Base-by-base conservation (phyloP, 2,888 invertebrate species). In the Melanostoma scalare region DNA sequence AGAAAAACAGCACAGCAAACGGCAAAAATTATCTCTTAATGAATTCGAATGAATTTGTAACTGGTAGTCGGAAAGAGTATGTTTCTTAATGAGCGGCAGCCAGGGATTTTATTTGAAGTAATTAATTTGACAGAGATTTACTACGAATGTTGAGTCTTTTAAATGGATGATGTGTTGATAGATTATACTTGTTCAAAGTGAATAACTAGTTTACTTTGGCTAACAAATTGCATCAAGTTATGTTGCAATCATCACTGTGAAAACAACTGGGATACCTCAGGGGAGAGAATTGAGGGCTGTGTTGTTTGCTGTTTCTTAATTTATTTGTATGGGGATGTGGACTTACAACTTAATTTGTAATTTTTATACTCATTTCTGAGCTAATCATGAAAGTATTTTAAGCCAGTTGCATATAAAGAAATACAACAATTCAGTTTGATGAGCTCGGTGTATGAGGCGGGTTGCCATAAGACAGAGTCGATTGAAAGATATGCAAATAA, bases 121-220 rank as follows among this genome's bases (percentile, higher is more conserved):
- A 79, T 84, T 84, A 75, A 79, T 79, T 79, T 79, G 79, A 84
- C 84, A 67, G 78, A 69, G 78, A 78, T 84, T 84, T 78, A 53
- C 77, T 40, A 63, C 38, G 63, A 61, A 61, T 55, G 72, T 3
- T 10, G 3, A 40, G 69, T 65, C 44, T 46, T 56, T 84, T 46
- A 63, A 65, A 71, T 71, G 71, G 60, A 84, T 79, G 69, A 75
- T 74, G 84, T 84, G 84, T 74, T 84, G 84, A 84, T 71, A 56
- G 78, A 78, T 78, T 65, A n/a, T n/a, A 56, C 20, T 35, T 20
- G 68, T 60, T 20, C 10, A 58, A 56, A 33, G 33, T 48, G 61
- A n/a, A 48, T 52, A 46, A 79, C 78, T 68, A 67, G 78, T 73
- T 72, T 78, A 40, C 40, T 50, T 58, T 33, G 10, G 20, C 20